These are phyloP conservation scores for Desoria tigrina DNA, from an alignment of 2,888 invertebrate genomes.

Conservation along the genomic window DNA sequence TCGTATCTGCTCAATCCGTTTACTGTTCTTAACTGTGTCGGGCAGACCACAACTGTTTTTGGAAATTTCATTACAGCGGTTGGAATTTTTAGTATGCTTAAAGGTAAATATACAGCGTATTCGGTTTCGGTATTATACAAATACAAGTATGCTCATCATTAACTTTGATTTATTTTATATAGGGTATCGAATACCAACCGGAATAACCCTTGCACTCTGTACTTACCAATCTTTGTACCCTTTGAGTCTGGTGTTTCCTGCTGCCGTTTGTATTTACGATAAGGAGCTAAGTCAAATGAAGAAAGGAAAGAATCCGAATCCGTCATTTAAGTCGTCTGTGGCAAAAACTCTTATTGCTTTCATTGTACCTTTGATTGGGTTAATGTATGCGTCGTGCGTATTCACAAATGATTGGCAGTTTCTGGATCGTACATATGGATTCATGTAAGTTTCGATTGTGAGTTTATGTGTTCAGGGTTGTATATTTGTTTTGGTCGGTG, in stretches of 20 bases:
- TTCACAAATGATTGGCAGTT: conserved; percentile 63
- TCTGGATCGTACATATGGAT: conserved; percentile 72
- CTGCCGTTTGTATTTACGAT: conserved; percentile 68
- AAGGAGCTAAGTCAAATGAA: conserved; percentile 51
- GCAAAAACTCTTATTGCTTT: conserved; percentile 62
- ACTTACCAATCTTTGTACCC: conserved; percentile 77
- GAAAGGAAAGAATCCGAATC: conserved; percentile 4
- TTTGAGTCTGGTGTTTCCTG: conserved; percentile 77
- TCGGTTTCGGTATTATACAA: not conserved
- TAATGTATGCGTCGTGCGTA: conserved; percentile 65
- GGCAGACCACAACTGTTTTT: conserved; percentile 85
- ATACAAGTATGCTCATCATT: not conserved
- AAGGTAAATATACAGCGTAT: conserved; percentile 58
- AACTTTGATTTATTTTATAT: conserved; percentile 43
- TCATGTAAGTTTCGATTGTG: conserved; percentile 73
- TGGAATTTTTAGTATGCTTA: conserved; percentile 70
- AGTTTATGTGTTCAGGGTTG: no score
- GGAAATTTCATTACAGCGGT: conserved; percentile 79
- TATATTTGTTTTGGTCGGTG: not conserved
- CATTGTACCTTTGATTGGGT: conserved; percentile 61
- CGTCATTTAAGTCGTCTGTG: conserved; percentile 56
- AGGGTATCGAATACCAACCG: conserved; percentile 65
- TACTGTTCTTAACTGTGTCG: conserved; percentile 80
- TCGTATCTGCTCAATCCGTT: conserved; percentile 88
- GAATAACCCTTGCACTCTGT: conserved; percentile 72